Conservation (phyloP, 1,140 invertebrate genomes). For the Arion vulgaris region DNA sequence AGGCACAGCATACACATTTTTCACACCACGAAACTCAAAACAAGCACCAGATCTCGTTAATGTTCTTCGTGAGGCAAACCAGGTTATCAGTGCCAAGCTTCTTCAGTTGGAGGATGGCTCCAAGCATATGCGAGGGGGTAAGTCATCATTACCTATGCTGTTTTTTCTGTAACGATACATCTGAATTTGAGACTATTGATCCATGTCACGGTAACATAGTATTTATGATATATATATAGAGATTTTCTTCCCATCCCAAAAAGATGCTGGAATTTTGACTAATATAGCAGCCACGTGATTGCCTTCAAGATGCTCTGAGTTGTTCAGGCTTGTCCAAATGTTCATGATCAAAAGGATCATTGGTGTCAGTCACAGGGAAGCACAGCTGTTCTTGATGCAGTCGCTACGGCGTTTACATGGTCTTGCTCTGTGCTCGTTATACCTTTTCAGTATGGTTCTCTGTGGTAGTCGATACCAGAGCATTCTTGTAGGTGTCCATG, state of each 20-base stretch:
- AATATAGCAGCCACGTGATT: not conserved
- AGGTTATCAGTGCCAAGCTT: conserved; percentile 79
- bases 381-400: too few relatives aligned
- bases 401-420: too few relatives aligned
- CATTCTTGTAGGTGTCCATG: too few relatives aligned
- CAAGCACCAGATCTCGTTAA: conserved; percentile 93
- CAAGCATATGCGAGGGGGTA: conserved; percentile 53
- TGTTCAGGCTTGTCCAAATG: not conserved
- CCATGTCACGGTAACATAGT: not conserved
- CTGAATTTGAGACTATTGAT: not conserved
- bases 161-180: too few relatives aligned
- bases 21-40: conserved; percentile 90
- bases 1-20: conserved; percentile 98
- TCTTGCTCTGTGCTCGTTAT: too few relatives aligned
- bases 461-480: too few relatives aligned
- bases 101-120: conserved; percentile 60
- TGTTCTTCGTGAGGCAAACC: conserved; percentile 94
- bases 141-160: conserved; percentile 37
- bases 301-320: not conserved
- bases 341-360: too few relatives aligned
- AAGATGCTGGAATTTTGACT: not conserved
- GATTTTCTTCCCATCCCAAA: not conserved
- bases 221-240: not conserved
- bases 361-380: too few relatives aligned
- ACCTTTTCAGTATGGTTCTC: too few relatives aligned